These are phyloP conservation scores for Chrosomus eos DNA, from an alignment of 2,797 vertebrate genomes.

Conservation along the genomic window DNA sequence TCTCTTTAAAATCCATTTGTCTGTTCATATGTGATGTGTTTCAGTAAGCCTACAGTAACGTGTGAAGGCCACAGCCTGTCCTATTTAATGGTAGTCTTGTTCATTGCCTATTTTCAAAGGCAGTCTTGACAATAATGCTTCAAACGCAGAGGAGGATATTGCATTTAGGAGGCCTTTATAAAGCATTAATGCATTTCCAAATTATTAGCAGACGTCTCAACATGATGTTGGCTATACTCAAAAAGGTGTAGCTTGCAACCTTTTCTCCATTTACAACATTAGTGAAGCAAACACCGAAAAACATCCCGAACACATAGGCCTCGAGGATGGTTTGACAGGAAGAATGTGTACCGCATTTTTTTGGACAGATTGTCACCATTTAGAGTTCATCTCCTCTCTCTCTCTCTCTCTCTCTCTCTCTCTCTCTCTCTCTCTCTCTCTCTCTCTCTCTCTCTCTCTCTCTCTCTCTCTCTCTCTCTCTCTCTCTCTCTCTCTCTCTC, in stretches of 20 bases:
- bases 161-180: slow-evolving; percentile 64
- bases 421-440: background rate
- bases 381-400: background rate
- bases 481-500: too few species aligned
- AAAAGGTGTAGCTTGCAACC: slow-evolving; percentile 57
- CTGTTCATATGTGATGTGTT: background rate
- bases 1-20: background rate
- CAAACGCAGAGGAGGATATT: slow-evolving; percentile 61
- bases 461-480: too few species aligned
- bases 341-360: background rate
- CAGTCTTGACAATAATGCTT: slow-evolving; percentile 57
- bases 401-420: background rate
- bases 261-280: slow-evolving; percentile 31
- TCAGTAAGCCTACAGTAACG: slow-evolving; percentile 41
- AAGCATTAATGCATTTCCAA: slow-evolving; percentile 75
- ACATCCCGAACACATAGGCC: background rate
- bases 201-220: slow-evolving; percentile 78
- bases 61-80: slow-evolving; percentile 51
- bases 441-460: too few species aligned
- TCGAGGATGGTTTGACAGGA: background rate
- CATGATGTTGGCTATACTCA: slow-evolving; percentile 49
- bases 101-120: slow-evolving; percentile 54
- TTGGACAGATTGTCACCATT: slow-evolving; percentile 30
- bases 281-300: background rate
- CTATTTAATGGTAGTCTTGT: slow-evolving; percentile 37